These are phyloP conservation scores for Goniozus legneri DNA, from an alignment of 1,140 invertebrate genomes.

Conservation along the genomic window DNA sequence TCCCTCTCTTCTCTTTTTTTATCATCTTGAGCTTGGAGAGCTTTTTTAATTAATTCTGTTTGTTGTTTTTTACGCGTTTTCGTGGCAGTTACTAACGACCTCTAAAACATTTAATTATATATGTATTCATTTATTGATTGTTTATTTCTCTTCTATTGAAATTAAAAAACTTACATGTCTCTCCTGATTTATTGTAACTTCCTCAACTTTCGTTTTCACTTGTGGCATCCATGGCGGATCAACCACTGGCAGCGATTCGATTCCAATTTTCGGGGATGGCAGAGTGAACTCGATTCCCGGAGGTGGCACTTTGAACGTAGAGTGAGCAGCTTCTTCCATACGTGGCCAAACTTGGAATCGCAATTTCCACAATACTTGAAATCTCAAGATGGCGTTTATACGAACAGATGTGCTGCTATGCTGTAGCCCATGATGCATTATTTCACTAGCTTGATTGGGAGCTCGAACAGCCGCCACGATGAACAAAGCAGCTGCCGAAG, in stretches of 20 bases:
- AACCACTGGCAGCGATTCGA: constrained; percentile 88
- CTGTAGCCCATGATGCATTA: constrained; percentile 84
- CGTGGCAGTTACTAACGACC: constrained; percentile 95
- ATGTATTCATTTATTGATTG: background rate
- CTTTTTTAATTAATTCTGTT: constrained; percentile 94
- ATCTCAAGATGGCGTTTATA: constrained; percentile 80
- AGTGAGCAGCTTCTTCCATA: constrained; percentile 96
- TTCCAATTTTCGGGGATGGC: constrained; percentile 97
- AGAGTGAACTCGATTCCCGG: constrained; percentile 98
- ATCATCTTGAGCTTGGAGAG: constrained; percentile 92
- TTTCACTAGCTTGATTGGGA: constrained; percentile 78
- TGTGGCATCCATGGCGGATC: constrained; percentile 99
- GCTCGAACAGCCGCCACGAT: constrained; percentile 88
- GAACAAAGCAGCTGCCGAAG: constrained; percentile 83
- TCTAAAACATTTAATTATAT: constrained; percentile 55
- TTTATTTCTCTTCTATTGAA: background rate
- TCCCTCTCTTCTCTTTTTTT: constrained; percentile 91
- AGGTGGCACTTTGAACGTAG: constrained; percentile 94
- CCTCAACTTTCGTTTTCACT: constrained; percentile 97
- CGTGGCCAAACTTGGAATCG: constrained; percentile 98
- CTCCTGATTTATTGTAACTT: constrained; percentile 98
- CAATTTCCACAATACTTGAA: constrained; percentile 93
- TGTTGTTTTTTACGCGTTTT: constrained; percentile 98
- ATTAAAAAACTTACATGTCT: constrained; percentile 75
- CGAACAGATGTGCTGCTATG: constrained; percentile 74